Base-by-base conservation (phyloP, 2,888 invertebrate genomes). In the Agrenia bidenticulata region DNA sequence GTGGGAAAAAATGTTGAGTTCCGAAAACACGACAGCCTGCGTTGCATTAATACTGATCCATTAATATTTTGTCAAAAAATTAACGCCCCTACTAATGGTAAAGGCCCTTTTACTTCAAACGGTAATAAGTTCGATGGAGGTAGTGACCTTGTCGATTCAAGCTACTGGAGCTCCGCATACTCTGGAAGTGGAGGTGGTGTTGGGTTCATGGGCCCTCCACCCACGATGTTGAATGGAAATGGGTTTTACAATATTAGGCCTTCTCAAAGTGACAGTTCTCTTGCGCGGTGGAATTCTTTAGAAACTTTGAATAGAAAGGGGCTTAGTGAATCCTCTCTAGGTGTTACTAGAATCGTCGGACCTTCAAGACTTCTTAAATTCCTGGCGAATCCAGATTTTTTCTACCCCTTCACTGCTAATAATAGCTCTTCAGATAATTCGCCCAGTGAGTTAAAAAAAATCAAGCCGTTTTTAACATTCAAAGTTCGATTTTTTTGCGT, bases 361-460 rank as follows among this genome's bases (percentile, higher is more conserved):
- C 63, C 72, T 0, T 76, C 76, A 15, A 64, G 76, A 58, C 69
- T 76, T 21, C 62, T 76, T 21, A 76, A 76, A 61, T 76, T 76
- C 63, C 67, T 76, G 50, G 49, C 37, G 7, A 51, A 51, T 51
- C 13, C 51, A 17, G 13, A 13, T 51, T 17, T 15, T 51, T 24
- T 41, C 23, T 2, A 23, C 21, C 17, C 13, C 4, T 23, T 37
- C n/a, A 58, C 58, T 45, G 27, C 45, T 17, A 58, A 49, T 27
- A 45, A 49, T 58, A 58, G 58, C 26, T 58, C 64, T 37, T 55
- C 60, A 37, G 61, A 54, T 32, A 53, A 51, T 58, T 64, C 60
- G 13, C 61, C 60, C 54, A 45, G 64, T 64, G 64, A 64, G 64
- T 64, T 60, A 21, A 49, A 32, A 7, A 11, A 32, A 32, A 32